Evolutionary conservation across 2,113 vertebrate species (phyloP), one percentile per base, ranked within the genome.

Genomic region (Canis aureus): DNA sequence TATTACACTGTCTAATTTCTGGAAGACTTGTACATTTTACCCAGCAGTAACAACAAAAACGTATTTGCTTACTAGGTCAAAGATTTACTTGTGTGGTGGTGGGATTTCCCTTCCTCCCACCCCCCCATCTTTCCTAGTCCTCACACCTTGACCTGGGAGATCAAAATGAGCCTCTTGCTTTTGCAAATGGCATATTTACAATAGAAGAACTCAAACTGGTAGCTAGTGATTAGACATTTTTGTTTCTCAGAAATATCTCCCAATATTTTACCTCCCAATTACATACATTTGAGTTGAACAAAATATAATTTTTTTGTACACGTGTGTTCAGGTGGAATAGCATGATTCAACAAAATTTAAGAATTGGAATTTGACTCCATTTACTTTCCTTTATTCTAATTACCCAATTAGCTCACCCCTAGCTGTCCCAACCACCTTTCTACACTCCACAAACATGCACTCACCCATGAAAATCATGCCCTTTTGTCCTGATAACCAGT

Each of bases 1-100:
- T 84, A 98, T 98, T 96, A 98, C 95, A 97, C 89, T 95, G 71
- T 97, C 97, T 97, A 96, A 97, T 97, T 98, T 90, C 97, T 90
- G 94, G 87, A 81, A 97, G 79, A 84, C 97, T 94, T 69, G 98
- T 27, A 81, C 96, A 89, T 91, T 96, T 94, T 94, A 95, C 82
- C 96, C 91, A 60, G 55, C 43, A 86, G 66, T 94, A 95, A 96
- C 93, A 97, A 97, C 96, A 91, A 64, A 93, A 89, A 80, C 87
- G 85, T 89, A 85, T 95, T 98, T 96, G 91, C 97, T 97, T 97
- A 85, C 94, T 80, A 94, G 97, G 95, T 95, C 29, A 97, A 94
- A 96, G 88, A 97, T 97, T 80, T 96, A 90, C 92, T 94, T 64
- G 84, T 66, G n/a, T 76, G 95, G 51, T 97, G 59, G n/a, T 88